A percentile compares a stretch with the other conserved stretches of the same genome.
phyloP scores from a whole-genome alignment of 2,113 vertebrate species.

The Crotalus viridis region DNA sequence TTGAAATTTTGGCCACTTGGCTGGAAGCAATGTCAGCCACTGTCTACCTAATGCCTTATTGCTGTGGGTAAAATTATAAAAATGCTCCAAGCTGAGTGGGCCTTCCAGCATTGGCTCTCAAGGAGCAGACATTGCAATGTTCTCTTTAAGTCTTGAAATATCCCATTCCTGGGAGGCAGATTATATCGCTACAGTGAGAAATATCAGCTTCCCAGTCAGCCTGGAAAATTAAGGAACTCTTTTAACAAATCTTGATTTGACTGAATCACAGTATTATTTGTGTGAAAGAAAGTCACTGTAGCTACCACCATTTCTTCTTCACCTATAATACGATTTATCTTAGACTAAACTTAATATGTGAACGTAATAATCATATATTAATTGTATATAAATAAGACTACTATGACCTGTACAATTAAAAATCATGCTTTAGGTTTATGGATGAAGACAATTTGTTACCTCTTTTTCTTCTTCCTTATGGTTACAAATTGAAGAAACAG shows the following conservation, averaged over 20 bases:
- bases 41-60: neutral
- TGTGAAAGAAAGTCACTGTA: neutral
- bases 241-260: neutral
- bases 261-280: neutral
- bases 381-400: neutral
- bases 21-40: neutral
- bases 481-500: slow-evolving; percentile 51
- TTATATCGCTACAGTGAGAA: neutral
- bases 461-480: slow-evolving; percentile 56
- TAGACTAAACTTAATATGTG: neutral
- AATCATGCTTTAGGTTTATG: neutral
- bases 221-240: neutral
- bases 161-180: neutral
- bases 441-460: slow-evolving; percentile 58
- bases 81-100: neutral
- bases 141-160: neutral
- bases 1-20: neutral
- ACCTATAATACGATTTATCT: neutral
- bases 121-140: neutral
- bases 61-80: neutral
- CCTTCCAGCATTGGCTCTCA: neutral
- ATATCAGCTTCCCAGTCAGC: neutral
- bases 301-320: neutral
- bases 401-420: neutral
- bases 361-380: neutral